Evolutionary conservation across 2,888 invertebrate genomes (phyloP), one percentile per base, ranked within the genome.

Genomic region (Tenthredo notha): DNA sequence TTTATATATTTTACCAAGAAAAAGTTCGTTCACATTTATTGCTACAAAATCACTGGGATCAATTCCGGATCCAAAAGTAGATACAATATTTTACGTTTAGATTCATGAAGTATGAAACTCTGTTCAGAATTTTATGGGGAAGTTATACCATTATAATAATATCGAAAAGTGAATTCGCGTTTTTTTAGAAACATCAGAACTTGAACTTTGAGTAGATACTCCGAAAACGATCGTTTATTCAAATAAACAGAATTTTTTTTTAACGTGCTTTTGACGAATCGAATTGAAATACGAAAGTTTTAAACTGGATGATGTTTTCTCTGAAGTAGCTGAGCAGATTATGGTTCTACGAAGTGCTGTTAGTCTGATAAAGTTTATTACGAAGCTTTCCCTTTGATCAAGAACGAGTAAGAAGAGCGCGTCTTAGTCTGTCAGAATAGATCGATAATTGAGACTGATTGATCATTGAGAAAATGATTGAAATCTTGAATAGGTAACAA

Each of bases 361-460:
- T 61, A 29, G 72, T 12, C 43, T 40, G 72, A 72, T 72, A 43
- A 67, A 29, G 43, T 72, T 72, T 21, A 43, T 72, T 25, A 43
- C 72, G 21, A 43, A 72, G 43, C 21, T 72, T 72, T 40, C 21
- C 18, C 1, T 37, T 72, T 43, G 37, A 43, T 72, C 21, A 18
- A 72, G 21, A 12, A 2, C 40, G 12, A 72, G 40, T 40, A n/a
- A 40, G 7, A 40, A 1, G 40, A 72, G 21, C 65, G 25, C 65
- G 29, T 65, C 25, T 29, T 15, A 25, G 67, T 33, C 67, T 25
- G 15, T 1, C 72, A 43, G 9, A 21, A 72, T 29, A 43, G 12
- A 72, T 77, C 47, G 75, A 77, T 77, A 72, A 43, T 15, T 29
- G 25, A 37, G 72, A 6, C 75, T 54, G 75, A 77, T 77, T 72